These are phyloP conservation scores for Thalassoma bifasciatum DNA, from an alignment of 2,113 vertebrate genomes.

Conservation along the genomic window DNA sequence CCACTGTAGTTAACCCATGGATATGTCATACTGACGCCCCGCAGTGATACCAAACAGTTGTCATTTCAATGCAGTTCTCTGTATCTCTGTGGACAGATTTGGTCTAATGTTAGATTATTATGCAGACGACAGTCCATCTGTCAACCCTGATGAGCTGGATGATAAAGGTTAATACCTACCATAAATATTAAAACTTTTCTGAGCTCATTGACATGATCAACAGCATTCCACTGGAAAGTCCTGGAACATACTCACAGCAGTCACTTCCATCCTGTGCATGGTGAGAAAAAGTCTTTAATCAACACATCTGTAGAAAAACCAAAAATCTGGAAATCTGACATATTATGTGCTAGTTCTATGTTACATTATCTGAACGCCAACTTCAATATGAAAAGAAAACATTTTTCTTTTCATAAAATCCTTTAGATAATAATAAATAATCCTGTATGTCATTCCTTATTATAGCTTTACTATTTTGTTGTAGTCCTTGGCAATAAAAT, in stretches of 20 bases:
- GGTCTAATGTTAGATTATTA: neutral
- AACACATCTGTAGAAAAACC: neutral
- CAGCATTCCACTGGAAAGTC: neutral
- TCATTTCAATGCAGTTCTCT: neutral
- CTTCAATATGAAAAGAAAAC: too few species aligned
- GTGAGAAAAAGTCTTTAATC: neutral
- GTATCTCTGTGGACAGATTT: neutral
- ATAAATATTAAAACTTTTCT: neutral
- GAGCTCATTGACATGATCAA: neutral
- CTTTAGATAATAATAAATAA: too few species aligned
- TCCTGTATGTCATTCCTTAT: too few species aligned
- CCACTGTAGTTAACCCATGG: neutral
- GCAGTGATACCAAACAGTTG: neutral
- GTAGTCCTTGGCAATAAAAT: too few species aligned
- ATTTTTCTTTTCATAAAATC: too few species aligned
- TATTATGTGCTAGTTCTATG: too few species aligned
- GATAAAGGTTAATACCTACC: neutral
- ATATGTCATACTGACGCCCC: neutral
- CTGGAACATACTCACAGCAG: neutral
- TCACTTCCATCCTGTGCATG: neutral
- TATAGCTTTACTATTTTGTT: too few species aligned
- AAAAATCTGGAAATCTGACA: too few species aligned
- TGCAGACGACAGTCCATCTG: neutral
- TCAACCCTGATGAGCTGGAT: neutral
- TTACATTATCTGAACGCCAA: too few species aligned